These are phyloP conservation scores for Gonocerus acuteangulatus DNA, from an alignment of 2,888 invertebrate species.

Conservation along the genomic window DNA sequence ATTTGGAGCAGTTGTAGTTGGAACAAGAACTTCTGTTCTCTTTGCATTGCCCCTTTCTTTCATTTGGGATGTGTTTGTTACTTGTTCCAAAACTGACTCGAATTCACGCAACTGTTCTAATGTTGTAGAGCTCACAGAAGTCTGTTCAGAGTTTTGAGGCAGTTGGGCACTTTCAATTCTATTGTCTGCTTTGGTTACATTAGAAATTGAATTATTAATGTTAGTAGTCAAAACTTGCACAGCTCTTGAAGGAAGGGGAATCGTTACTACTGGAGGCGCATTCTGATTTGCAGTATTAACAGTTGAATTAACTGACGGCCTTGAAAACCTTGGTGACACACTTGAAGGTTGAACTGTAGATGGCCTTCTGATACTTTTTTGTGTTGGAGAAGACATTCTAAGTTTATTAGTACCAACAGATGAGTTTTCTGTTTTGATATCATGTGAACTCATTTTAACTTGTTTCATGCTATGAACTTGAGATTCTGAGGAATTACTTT, in stretches of 20 bases:
- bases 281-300: constrained; percentile 52
- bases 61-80: constrained; percentile 44
- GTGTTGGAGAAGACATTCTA: constrained; percentile 41
- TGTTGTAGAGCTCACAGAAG: constrained; percentile 66
- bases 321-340: constrained; percentile 47
- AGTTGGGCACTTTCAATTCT: constrained; percentile 39
- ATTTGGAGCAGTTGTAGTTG: constrained; percentile 18
- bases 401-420: constrained; percentile 43
- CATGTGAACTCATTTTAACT: constrained; percentile 46
- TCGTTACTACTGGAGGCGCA: constrained; percentile 43
- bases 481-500: constrained; percentile 9
- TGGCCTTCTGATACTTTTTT: constrained; percentile 44
- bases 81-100: constrained; percentile 72
- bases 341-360: constrained; percentile 42
- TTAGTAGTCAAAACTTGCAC: constrained; percentile 41
- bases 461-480: constrained; percentile 30
- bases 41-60: constrained; percentile 65
- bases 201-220: constrained; percentile 27
- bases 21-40: constrained; percentile 37
- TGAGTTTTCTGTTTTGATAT: constrained; percentile 42
- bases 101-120: constrained; percentile 70
- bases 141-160: constrained; percentile 43
- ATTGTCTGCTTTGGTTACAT: constrained; percentile 31
- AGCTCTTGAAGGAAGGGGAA: constrained; percentile 36
- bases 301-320: constrained; percentile 53